Conservation (phyloP, 1,140 invertebrate species). For the Nephila pilipes region DNA sequence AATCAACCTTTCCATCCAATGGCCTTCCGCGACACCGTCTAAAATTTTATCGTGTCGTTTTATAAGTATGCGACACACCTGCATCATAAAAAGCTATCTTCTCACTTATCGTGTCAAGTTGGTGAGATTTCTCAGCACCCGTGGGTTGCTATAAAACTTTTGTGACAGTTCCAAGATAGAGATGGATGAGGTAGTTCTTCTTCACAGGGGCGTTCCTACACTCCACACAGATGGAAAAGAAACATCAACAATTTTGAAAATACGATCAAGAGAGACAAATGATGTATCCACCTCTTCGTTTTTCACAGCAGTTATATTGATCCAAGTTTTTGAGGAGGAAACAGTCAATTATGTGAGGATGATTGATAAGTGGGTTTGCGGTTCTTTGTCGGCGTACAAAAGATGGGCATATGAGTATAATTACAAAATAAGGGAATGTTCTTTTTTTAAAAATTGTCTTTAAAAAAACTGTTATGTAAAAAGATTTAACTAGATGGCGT, state of each 20-base stretch:
- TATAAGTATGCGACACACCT: background rate
- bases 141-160: background rate
- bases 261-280: constrained; percentile 21
- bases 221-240: background rate
- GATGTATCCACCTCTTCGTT: background rate
- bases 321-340: background rate
- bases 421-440: too few relatives aligned
- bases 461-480: too few relatives aligned
- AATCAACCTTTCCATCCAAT: background rate
- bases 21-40: background rate
- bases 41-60: background rate
- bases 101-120: constrained; percentile 23
- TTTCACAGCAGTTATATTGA: background rate
- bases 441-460: too few relatives aligned
- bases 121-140: background rate
- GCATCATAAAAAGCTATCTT: background rate
- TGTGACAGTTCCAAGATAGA: constrained; percentile 37
- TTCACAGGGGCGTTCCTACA: background rate
- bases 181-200: constrained; percentile 6
- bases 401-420: too few relatives aligned
- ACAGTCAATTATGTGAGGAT: background rate
- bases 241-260: constrained; percentile 4
- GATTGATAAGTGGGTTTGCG: background rate
- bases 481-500: too few relatives aligned
- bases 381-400: too few relatives aligned